Evolutionary conservation across 2,888 invertebrate species (phyloP).

Genomic region (Hypomecis punctinalis): DNA sequence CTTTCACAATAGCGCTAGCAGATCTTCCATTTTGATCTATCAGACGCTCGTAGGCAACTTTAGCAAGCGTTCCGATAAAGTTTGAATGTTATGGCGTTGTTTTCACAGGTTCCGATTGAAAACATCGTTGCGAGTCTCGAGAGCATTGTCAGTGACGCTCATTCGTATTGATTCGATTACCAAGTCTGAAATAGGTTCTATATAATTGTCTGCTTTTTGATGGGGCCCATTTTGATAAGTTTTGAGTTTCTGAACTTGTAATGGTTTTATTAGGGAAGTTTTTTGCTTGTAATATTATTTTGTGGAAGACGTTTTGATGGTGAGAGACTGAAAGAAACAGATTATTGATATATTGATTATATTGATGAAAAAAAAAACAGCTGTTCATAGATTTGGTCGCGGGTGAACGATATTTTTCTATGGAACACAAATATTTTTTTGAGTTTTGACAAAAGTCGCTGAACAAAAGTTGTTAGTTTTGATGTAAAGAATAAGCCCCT

Average conservation of each 20-base stretch:
- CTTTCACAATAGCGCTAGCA: neutral
- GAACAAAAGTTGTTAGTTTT: too few species aligned
- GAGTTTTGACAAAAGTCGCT: too few species aligned
- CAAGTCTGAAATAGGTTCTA: conserved; percentile 16
- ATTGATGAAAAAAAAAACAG: too few species aligned
- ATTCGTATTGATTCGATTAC: conserved; percentile 19
- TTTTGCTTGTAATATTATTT: neutral
- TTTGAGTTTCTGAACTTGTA: neutral
- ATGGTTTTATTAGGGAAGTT: neutral
- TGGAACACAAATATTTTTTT: too few species aligned
- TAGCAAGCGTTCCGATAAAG: conserved; percentile 33
- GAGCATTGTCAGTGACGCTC: conserved; percentile 18
- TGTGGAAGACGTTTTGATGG: neutral
- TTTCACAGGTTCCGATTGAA: conserved; percentile 38
- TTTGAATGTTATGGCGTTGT: conserved; percentile 41
- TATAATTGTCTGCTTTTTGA: neutral
- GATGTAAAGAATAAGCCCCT: too few species aligned
- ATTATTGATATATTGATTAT: too few species aligned
- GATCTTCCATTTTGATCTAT: conserved; percentile 16
- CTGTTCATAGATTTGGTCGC: too few species aligned
- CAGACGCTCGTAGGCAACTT: conserved; percentile 25
- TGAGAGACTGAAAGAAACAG: too few species aligned
- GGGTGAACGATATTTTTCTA: too few species aligned
- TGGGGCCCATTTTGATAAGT: neutral
- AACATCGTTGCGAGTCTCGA: conserved; percentile 26